Base-by-base conservation (phyloP, 2,888 invertebrate genomes). In the Helicoverpa assulta region DNA sequence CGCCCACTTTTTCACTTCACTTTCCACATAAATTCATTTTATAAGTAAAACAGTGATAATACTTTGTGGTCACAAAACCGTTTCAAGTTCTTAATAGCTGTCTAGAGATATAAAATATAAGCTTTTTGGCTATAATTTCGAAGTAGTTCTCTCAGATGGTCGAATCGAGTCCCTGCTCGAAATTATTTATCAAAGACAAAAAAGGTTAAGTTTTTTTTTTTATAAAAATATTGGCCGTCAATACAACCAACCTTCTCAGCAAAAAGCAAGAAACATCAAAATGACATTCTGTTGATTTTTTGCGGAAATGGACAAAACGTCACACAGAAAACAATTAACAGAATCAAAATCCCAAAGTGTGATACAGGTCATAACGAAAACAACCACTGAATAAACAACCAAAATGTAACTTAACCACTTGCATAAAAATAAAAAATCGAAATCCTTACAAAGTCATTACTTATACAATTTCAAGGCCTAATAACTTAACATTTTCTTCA, bases 351-450 rank as follows among this genome's bases (percentile, higher is more conserved):
- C 26, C 58, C 10, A 0, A 59, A 55, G 18, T 5, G 18, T 58
- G 19, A 26, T 16, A 16, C n/a, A n/a, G n/a, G n/a, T 10, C 10
- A 18, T 53, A 5, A 0, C 8, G 12, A 37, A 12, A 19, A 29
- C 26, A n/a, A 26, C 26, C 26, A 33, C 21, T 51, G 19, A 40
- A 21, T 5, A 12, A 51, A 10, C 0, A 19, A 50, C 57, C 18
- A 76, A 61, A 63, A 73, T 76, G 58, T 63, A 70, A 55, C 12
- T 6, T 37, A 1, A n/a, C n/a, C 18, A 16, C 8, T 50, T n/a
- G 14, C 29, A 12, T n/a, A 57, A n/a, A 12, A 47, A 47, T 6
- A 16, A n/a, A 1, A 40, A 29, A 40, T 21, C 5, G 2, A 50
- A 37, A 29, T 40, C 10, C 5, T 51, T 19, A 0, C 10, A 26